These are phyloP conservation scores for Chloroclysta siterata DNA, from an alignment of 2,888 invertebrate species.

Conservation along the genomic window DNA sequence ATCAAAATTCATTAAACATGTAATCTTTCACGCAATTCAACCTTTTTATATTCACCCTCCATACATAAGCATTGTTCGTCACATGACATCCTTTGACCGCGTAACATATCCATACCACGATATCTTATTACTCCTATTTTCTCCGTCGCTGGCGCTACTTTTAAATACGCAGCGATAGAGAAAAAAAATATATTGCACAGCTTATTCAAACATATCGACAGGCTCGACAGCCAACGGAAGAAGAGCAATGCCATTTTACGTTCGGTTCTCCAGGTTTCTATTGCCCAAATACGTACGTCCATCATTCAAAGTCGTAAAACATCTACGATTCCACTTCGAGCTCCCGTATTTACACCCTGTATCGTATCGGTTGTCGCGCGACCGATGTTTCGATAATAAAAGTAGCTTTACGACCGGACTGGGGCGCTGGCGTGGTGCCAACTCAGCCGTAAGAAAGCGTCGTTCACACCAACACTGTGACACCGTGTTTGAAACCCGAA, in stretches of 20 bases:
- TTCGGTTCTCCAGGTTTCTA: conserved; percentile 2
- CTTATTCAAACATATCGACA: not conserved
- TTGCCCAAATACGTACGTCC: conserved; percentile 12
- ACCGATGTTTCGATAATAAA: conserved; percentile 33
- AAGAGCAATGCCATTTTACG: not conserved
- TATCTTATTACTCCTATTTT: too few relatives aligned
- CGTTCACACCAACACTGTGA: conserved; percentile 24
- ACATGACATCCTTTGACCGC: too few relatives aligned
- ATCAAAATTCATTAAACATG: too few relatives aligned
- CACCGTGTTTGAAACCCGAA: conserved; percentile 7
- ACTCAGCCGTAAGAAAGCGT: conserved; percentile 26
- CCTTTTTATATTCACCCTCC: too few relatives aligned
- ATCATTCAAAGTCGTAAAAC: conserved; percentile 14
- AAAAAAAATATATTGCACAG: not conserved
- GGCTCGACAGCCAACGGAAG: not conserved
- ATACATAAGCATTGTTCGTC: too few relatives aligned
- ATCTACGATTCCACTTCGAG: conserved; percentile 13
- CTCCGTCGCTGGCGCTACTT: too few relatives aligned
- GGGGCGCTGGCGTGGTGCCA: conserved; percentile 35
- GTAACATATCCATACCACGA: too few relatives aligned
- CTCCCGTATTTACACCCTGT: conserved; percentile 34
- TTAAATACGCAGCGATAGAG: too few relatives aligned
- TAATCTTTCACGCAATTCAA: too few relatives aligned
- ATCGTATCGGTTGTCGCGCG: conserved; percentile 33
- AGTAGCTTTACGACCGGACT: conserved; percentile 34